phyloP scores from a whole-genome alignment of 2,888 invertebrate species.

The Dendrolimus houi region DNA sequence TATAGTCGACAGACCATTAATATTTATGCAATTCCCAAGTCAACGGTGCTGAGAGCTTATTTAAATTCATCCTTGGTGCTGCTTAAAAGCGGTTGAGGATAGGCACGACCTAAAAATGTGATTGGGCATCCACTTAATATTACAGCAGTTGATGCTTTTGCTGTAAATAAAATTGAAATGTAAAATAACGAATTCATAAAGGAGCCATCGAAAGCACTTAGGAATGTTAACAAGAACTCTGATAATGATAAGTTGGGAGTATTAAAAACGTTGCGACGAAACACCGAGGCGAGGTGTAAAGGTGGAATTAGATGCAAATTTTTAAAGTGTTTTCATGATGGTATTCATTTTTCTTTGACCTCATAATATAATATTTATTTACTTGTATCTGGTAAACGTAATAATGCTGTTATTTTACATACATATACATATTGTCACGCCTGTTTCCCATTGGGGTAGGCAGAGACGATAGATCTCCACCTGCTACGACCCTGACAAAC shows the following conservation, averaged over 20 bases:
- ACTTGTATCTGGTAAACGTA: no score
- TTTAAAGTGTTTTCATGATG: not conserved
- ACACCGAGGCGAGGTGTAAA: not conserved
- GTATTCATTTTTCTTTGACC: not conserved
- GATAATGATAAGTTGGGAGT: not conserved
- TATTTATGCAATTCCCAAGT: constrained; percentile 63
- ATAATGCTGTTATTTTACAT: no score
- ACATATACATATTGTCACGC: no score
- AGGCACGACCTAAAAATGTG: constrained; percentile 48
- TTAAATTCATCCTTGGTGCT: constrained; percentile 63
- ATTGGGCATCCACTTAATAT: constrained; percentile 43
- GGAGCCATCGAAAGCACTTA: constrained; percentile 1
- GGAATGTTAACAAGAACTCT: not conserved
- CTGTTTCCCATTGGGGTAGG: no score
- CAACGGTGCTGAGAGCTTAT: constrained; percentile 60
- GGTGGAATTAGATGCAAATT: not conserved
- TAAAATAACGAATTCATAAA: constrained; percentile 17
- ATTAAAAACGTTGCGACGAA: not conserved
- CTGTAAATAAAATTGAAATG: constrained; percentile 7
- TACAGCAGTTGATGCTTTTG: constrained; percentile 31
- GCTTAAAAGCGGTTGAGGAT: constrained; percentile 42
- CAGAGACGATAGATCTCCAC: no score
- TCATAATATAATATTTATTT: not conserved
- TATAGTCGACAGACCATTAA: constrained; percentile 51
- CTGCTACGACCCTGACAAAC: no score